Percentiles rank a stretch among this genome's conserved stretches.
phyloP scores from a whole-genome alignment of 2,797 vertebrate genomes.

The Leucoraja ocellata region DNA sequence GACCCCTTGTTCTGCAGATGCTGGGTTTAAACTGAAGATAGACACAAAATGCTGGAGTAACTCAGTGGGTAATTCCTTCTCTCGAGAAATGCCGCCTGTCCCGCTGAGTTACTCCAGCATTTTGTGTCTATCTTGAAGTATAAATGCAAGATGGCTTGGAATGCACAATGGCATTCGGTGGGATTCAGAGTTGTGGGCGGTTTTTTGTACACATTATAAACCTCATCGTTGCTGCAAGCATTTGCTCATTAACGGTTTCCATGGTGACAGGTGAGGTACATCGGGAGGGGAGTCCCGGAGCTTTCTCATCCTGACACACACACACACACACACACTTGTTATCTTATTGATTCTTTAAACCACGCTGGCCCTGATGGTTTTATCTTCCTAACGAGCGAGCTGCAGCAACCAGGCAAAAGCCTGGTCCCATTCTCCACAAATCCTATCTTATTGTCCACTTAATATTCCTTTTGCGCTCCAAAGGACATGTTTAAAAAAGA shows the following conservation, averaged over 20 bases:
- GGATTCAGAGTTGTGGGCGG: no score
- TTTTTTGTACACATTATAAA: not conserved
- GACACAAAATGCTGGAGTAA: no score
- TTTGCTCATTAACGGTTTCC: slow-evolving; percentile 30
- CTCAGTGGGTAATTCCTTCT: no score
- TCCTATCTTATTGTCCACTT: not conserved
- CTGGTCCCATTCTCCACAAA: not conserved
- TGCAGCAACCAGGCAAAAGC: not conserved
- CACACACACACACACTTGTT: not conserved
- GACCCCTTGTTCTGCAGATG: no score
- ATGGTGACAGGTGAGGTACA: slow-evolving; percentile 7
- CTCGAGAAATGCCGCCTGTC: no score
- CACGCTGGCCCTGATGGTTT: not conserved
- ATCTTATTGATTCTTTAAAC: slow-evolving; percentile 5
- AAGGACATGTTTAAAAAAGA: slow-evolving; percentile 9
- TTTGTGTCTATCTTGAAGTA: not conserved
- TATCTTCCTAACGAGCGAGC: not conserved
- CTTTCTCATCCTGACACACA: not conserved
- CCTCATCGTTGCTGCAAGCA: not conserved
- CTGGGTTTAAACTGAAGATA: no score
- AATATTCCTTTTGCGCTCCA: not conserved
- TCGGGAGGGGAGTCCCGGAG: not conserved
- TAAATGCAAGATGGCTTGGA: not conserved
- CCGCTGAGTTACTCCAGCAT: no score
- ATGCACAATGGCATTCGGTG: not conserved